Percentiles rank a stretch among this genome's conserved stretches.
phyloP scores from a whole-genome alignment of 53 echinoderm and acorn worm species.

The Mesocentrotus franciscanus region DNA sequence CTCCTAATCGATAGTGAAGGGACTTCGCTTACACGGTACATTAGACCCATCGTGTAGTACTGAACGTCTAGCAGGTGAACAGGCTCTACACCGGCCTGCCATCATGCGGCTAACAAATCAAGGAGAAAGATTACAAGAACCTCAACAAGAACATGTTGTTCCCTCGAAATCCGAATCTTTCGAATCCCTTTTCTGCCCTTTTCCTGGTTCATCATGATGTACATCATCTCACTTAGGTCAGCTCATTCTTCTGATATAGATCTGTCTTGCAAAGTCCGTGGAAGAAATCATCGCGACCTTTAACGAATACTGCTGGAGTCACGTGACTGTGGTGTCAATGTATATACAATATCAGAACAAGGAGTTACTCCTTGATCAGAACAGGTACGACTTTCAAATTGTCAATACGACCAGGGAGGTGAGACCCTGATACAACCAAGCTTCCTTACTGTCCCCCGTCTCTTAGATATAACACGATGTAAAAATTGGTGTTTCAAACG shows the following conservation, averaged over 20 bases:
- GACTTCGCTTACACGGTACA: constrained; percentile 53
- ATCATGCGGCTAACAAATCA: constrained; percentile 35
- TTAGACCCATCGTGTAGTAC: constrained; percentile 20
- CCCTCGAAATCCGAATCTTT: background rate
- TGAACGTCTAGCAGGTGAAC: constrained; percentile 11
- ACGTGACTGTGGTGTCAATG: background rate
- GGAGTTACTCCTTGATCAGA: background rate
- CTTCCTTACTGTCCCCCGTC: no score
- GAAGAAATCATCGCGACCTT: background rate
- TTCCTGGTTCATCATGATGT: background rate
- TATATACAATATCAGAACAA: no score
- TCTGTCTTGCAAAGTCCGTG: constrained; percentile 23
- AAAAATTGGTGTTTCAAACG: no score
- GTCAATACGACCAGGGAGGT: no score
- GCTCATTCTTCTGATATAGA: background rate
- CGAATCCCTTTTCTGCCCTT: background rate
- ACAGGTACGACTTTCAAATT: no score
- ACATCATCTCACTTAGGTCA: background rate
- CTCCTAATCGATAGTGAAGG: constrained; percentile 19
- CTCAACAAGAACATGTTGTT: background rate
- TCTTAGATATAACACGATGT: no score
- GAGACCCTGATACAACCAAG: no score
- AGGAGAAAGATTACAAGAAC: constrained; percentile 36
- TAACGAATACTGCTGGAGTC: background rate
- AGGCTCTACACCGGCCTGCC: background rate